phyloP scores from a whole-genome alignment of 2,113 vertebrate genomes.

The Chascanopsetta lugubris region DNA sequence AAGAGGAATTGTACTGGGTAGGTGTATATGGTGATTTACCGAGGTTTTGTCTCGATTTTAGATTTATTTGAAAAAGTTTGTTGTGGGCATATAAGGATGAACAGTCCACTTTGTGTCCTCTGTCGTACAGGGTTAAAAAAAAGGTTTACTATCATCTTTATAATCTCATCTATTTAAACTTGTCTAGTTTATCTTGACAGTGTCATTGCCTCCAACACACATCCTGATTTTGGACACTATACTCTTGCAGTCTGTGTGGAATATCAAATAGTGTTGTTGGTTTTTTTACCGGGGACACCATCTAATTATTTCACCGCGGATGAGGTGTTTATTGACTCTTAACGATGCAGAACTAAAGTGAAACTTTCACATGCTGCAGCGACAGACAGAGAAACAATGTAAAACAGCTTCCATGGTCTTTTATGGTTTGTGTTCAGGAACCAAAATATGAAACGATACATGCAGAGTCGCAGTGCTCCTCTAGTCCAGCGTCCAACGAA shows the following conservation, averaged over 20 bases:
- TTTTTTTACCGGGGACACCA: not conserved
- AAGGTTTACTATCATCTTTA: not conserved
- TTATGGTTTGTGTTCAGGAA: not conserved
- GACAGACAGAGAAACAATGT: too few species aligned
- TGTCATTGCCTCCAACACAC: not conserved
- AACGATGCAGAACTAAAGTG: constrained; percentile 5
- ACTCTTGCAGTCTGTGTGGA: not conserved
- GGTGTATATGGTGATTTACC: too few species aligned
- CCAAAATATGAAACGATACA: not conserved
- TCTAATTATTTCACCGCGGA: not conserved
- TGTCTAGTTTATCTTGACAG: not conserved
- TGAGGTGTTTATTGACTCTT: not conserved
- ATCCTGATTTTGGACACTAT: not conserved
- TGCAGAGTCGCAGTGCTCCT: not conserved
- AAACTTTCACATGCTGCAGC: not conserved
- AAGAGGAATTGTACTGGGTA: too few species aligned
- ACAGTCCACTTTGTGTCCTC: not conserved
- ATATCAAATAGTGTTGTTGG: not conserved
- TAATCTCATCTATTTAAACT: not conserved
- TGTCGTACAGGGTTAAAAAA: not conserved
- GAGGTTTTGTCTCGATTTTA: too few species aligned
- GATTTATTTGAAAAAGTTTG: too few species aligned
- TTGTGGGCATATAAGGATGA: not conserved
- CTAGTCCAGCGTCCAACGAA: not conserved
- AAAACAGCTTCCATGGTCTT: too few species aligned